Evolutionary conservation across 1,140 invertebrate species (phyloP).

Genomic region (Propsilocerus akamusi): DNA sequence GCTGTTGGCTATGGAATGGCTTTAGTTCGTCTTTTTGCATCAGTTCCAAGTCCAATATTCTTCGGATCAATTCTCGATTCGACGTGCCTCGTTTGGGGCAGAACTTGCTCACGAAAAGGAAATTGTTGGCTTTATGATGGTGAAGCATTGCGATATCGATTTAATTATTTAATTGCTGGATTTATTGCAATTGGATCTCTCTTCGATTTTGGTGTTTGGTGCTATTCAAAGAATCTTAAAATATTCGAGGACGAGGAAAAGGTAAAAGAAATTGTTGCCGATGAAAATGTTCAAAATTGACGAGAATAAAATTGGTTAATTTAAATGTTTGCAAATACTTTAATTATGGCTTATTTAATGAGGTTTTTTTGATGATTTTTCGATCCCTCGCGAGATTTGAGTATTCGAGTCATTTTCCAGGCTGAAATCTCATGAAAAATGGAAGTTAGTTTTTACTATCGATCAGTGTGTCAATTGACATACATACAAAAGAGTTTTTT

Average conservation of each 20-base stretch:
- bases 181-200: conserved; percentile 35
- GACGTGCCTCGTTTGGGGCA: conserved; percentile 44
- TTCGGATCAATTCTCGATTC: conserved; percentile 29
- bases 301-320: too few relatives aligned
- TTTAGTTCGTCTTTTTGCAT: conserved; percentile 37
- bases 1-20: conserved; percentile 38
- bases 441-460: too few relatives aligned
- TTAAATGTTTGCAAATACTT: too few relatives aligned
- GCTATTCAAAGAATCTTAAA: conserved; percentile 36
- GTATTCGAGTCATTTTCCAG: too few relatives aligned
- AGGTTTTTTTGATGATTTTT: too few relatives aligned
- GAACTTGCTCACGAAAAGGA: conserved; percentile 39
- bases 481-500: too few relatives aligned
- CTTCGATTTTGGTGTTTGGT: conserved; percentile 38
- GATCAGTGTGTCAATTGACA: too few relatives aligned
- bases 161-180: conserved; percentile 38
- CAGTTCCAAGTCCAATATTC: conserved; percentile 42
- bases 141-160: conserved; percentile 30
- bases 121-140: conserved; percentile 47
- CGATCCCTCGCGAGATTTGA: too few relatives aligned
- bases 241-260: conserved; percentile 38
- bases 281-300: too few relatives aligned
- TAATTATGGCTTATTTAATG: too few relatives aligned
- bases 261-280: too few relatives aligned
- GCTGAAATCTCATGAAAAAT: too few relatives aligned